Percentiles rank a stretch among this genome's conserved stretches.
Conservation (phyloP, 2,797 vertebrate genomes). For the Neomorphus geoffroyi region DNA sequence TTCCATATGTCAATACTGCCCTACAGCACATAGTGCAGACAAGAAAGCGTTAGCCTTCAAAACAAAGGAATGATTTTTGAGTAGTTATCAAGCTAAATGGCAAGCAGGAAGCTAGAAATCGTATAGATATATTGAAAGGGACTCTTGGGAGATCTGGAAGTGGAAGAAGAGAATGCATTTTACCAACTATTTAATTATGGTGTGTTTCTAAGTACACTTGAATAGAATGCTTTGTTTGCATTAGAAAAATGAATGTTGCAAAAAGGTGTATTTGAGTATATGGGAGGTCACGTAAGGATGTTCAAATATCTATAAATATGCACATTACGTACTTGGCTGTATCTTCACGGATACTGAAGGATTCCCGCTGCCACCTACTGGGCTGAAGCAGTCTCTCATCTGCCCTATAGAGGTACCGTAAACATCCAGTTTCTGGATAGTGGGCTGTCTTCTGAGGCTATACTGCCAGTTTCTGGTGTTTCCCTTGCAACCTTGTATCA, state of each 20-base stretch:
- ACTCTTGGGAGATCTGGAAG: conserved; percentile 87
- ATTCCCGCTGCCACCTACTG: neutral
- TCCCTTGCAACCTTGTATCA: neutral
- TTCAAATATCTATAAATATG: neutral
- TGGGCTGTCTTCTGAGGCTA: neutral
- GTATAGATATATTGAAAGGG: conserved; percentile 73
- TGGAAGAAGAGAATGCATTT: conserved; percentile 83
- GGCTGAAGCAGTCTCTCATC: neutral
- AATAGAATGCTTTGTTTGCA: conserved; percentile 70
- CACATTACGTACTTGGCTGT: neutral
- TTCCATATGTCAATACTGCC: conserved; percentile 81
- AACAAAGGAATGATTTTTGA: conserved; percentile 72
- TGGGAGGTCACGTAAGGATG: conserved; percentile 49
- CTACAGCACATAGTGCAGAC: conserved; percentile 64
- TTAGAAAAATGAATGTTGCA: conserved; percentile 52
- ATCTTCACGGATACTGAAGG: neutral
- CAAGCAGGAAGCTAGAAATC: conserved; percentile 72
- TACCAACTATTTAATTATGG: conserved; percentile 81
- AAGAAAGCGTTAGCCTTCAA: conserved; percentile 74
- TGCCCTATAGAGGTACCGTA: neutral
- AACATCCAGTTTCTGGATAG: neutral
- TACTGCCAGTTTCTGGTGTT: neutral
- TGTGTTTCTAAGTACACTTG: conserved; percentile 69
- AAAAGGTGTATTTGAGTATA: conserved; percentile 70
- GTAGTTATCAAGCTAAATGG: conserved; percentile 78